Base-by-base conservation (phyloP, 2,113 vertebrate species). In the Callospermophilus lateralis region DNA sequence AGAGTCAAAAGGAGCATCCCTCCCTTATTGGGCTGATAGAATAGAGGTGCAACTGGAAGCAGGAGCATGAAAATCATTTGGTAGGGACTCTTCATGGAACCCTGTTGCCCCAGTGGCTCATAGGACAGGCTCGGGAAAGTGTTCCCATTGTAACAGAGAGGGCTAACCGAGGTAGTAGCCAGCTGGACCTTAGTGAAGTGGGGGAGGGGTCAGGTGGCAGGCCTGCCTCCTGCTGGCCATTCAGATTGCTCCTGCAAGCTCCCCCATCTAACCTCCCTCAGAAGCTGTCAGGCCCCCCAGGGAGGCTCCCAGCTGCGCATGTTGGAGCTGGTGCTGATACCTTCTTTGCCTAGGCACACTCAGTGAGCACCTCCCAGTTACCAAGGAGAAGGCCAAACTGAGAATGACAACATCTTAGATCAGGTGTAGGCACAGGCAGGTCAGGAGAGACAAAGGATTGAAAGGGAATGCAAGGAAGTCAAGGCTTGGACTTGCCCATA, bases 301-400 rank as follows among this genome's bases (percentile, higher is more conserved):
- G 95, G 65, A 92, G 96, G 91, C 48, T 85, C 55, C 73, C 70
- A 86, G 51, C 53, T 88, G 81, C 90, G 63, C 94, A 1, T 89
- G 96, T 93, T 77, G 26, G 84, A 95, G 80, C 97, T 15, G 17
- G 94, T 90, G 67, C 77, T 63, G 85, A 55, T 77, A 61, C 42
- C 73, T 65, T 1, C 4, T 51, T 32, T 53, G 48, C 72, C 63
- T 20, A 73, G 92, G 95, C 84, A 86, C 81, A 93, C 58, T 92
- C 89, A 67, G 7, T 3, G 2, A 89, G 95, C 84, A 63, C 96
- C 96, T 96, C 96, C 96, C 95, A 84, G 94, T 97, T 94, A 94
- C 97, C 93, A 92, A 93, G 95, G 97, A 95, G 95, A 98, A 83
- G 48, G 30, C 73, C 96, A 96, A 92, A 97, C 94, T 85, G 37